These are phyloP conservation scores for Luscinia megarhynchos DNA, from an alignment of 2,797 vertebrate species.

Conservation along the genomic window DNA sequence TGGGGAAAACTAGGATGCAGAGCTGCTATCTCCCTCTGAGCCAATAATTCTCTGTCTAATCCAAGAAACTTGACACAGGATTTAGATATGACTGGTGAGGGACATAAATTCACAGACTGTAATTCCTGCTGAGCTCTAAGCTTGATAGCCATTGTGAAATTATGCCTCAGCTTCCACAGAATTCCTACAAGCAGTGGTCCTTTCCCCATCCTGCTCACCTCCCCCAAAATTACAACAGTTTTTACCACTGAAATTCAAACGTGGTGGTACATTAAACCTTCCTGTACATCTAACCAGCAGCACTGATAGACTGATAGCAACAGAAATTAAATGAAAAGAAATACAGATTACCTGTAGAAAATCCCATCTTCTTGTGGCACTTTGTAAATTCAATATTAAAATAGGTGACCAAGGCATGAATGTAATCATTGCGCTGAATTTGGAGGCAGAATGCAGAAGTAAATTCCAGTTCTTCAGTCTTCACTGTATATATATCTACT, in stretches of 20 bases:
- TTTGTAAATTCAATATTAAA: conserved; percentile 99
- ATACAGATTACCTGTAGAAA: conserved; percentile 89
- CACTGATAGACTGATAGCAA: background rate
- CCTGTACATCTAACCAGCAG: background rate
- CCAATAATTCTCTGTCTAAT: background rate
- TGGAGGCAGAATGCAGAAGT: conserved; percentile 96
- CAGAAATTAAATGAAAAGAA: background rate
- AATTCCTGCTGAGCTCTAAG: background rate
- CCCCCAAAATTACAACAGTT: background rate
- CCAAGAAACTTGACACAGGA: background rate
- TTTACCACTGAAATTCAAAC: background rate
- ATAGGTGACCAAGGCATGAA: conserved; percentile 96
- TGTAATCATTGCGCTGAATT: conserved; percentile 95
- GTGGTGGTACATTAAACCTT: background rate
- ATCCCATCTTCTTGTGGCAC: conserved; percentile 98
- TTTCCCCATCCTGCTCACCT: background rate
- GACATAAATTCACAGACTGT: background rate
- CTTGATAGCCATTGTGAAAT: background rate
- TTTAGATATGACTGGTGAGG: background rate
- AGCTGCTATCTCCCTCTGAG: background rate
- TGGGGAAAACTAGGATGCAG: background rate
- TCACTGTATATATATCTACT: conserved; percentile 97
- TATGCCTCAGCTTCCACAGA: background rate
- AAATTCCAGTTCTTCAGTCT: conserved; percentile 91
- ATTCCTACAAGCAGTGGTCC: background rate